Evolutionary conservation across 1,140 invertebrate species (phyloP).

Genomic region (Drosophila tropicalis): DNA sequence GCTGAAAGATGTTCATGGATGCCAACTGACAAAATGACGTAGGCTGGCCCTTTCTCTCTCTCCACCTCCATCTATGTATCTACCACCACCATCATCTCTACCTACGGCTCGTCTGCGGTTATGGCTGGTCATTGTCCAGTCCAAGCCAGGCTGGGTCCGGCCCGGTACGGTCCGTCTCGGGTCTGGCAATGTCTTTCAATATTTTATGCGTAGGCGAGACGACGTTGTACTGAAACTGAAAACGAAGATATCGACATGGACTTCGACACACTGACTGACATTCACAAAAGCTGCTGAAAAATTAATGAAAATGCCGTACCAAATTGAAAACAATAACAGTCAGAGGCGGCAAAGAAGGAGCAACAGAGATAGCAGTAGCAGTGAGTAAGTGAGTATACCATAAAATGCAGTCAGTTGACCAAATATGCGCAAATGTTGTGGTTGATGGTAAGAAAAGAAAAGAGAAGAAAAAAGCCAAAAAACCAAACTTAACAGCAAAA

Average conservation of each 20-base stretch:
- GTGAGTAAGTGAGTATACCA: slow-evolving; percentile 1
- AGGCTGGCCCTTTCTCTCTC: neutral
- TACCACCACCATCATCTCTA: neutral
- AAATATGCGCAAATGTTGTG: slow-evolving; percentile 81
- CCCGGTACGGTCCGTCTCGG: neutral
- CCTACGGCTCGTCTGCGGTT: slow-evolving; percentile 5
- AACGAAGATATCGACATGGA: slow-evolving; percentile 31
- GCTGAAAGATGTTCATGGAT: slow-evolving; percentile 39
- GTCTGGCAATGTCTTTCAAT: slow-evolving; percentile 52
- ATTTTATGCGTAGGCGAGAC: slow-evolving; percentile 75
- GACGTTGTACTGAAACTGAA: slow-evolving; percentile 53
- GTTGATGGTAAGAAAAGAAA: slow-evolving; percentile 46
- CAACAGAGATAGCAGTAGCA: too few species aligned
- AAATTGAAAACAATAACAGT: slow-evolving; percentile 78
- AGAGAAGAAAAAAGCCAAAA: slow-evolving; percentile 38
- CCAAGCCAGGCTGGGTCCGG: slow-evolving; percentile 4
- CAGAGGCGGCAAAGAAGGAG: slow-evolving; percentile 23
- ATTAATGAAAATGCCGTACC: slow-evolving; percentile 77
- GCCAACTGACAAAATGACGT: slow-evolving; percentile 43
- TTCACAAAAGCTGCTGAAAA: slow-evolving; percentile 62
- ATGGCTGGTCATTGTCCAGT: slow-evolving; percentile 49
- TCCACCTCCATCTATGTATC: too few species aligned
- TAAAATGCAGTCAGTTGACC: slow-evolving; percentile 78
- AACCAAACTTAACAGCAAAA: slow-evolving; percentile 36
- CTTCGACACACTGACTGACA: slow-evolving; percentile 43